Conservation (phyloP, 2,888 invertebrate species). For the Napeogenes sylphis region DNA sequence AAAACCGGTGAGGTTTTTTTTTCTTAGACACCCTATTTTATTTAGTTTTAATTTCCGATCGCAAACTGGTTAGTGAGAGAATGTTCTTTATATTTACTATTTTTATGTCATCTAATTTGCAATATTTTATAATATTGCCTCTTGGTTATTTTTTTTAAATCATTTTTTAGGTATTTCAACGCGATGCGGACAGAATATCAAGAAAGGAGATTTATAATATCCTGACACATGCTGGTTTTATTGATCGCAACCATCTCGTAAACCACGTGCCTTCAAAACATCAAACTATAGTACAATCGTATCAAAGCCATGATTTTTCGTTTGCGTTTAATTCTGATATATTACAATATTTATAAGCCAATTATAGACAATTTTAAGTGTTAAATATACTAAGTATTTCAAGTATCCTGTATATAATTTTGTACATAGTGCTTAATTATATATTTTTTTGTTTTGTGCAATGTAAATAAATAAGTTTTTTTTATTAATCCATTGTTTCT, state of each 20-base stretch:
- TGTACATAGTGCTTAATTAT: too few species aligned
- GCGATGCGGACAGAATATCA: constrained; percentile 79
- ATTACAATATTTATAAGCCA: constrained; percentile 52
- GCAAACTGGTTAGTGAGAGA: too few species aligned
- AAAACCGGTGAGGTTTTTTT: constrained; percentile 65
- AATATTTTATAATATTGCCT: too few species aligned
- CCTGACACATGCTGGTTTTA: constrained; percentile 80
- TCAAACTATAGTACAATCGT: constrained; percentile 16
- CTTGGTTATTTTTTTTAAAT: too few species aligned
- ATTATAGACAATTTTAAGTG: background rate
- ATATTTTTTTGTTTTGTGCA: background rate
- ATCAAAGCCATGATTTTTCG: constrained; percentile 31
- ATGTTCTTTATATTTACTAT: too few species aligned
- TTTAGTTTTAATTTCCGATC: background rate
- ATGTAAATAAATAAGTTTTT: constrained; percentile 8
- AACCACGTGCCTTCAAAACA: constrained; percentile 29
- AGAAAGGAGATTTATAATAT: constrained; percentile 80
- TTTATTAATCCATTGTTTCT: background rate
- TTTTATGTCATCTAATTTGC: too few species aligned
- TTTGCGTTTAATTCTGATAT: constrained; percentile 50
- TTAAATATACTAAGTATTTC: too few species aligned
- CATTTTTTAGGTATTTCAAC: constrained; percentile 70
- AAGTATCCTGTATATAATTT: too few species aligned
- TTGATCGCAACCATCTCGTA: constrained; percentile 45
- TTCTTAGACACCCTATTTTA: too few species aligned